Conservation (phyloP, 2,797 vertebrate species). For the Anableps anableps region DNA sequence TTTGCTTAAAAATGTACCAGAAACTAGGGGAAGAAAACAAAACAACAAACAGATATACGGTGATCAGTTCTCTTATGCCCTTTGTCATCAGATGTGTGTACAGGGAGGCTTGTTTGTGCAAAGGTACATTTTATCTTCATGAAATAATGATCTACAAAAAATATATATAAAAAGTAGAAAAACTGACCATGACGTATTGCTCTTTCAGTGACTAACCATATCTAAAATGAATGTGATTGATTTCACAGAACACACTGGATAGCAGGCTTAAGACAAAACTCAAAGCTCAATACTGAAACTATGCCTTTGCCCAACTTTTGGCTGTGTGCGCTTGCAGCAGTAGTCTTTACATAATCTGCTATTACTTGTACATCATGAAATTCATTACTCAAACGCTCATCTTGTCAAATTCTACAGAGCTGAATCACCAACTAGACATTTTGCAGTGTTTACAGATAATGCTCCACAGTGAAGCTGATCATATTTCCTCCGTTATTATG, state of each 20-base stretch:
- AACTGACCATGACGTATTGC: not conserved
- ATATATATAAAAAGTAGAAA: not conserved
- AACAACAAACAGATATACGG: not conserved
- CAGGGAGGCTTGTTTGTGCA: not conserved
- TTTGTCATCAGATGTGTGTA: not conserved
- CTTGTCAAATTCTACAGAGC: constrained; percentile 19
- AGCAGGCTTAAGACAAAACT: not conserved
- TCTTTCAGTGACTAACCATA: not conserved
- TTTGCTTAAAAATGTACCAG: not conserved
- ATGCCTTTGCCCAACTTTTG: not conserved
- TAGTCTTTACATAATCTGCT: not conserved
- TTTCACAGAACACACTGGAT: not conserved
- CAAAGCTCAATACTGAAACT: constrained; percentile 12
- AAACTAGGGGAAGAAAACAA: not conserved
- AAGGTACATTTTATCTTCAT: not conserved
- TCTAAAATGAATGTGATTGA: not conserved
- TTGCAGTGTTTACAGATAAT: constrained; percentile 26
- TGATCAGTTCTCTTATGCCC: not conserved
- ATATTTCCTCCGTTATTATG: constrained; percentile 14
- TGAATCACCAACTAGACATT: constrained; percentile 15
- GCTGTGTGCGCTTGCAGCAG: not conserved
- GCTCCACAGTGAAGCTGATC: constrained; percentile 7
- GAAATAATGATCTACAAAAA: not conserved
- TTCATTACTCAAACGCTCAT: constrained; percentile 5
- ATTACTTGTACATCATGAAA: constrained; percentile 4